Conservation (phyloP, 1,140 invertebrate genomes). For the Drosophila pectinifera region DNA sequence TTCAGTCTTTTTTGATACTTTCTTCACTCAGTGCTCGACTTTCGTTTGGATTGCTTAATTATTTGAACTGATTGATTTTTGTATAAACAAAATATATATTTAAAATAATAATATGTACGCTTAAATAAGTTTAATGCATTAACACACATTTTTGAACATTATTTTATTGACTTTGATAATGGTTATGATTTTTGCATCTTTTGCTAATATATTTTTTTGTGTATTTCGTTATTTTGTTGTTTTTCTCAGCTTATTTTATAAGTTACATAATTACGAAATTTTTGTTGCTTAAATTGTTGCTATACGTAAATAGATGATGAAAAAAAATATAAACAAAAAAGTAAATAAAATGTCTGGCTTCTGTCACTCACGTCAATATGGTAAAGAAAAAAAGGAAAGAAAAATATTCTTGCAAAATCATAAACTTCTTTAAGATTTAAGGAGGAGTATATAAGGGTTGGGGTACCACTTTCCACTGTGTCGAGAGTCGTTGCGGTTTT, state of each 20-base stretch:
- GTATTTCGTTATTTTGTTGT: conserved; percentile 60
- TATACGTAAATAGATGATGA: conserved; percentile 40
- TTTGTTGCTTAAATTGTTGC: conserved; percentile 56
- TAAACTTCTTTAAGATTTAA: conserved; percentile 44
- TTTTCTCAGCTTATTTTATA: conserved; percentile 70
- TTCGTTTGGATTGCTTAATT: conserved; percentile 56
- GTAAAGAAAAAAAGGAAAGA: conserved; percentile 43
- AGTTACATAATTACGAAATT: conserved; percentile 64
- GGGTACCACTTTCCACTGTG: conserved; percentile 19
- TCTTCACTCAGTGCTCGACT: conserved; percentile 30
- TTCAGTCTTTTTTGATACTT: conserved; percentile 30
- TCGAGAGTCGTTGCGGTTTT: conserved; percentile 22
- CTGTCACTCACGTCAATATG: conserved; percentile 52
- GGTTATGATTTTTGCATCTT: conserved; percentile 71
- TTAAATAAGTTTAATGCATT: conserved; percentile 81
- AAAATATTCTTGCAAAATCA: conserved; percentile 57
- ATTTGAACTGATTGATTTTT: conserved; percentile 54
- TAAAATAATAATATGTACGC: conserved; percentile 73
- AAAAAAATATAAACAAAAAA: conserved; percentile 32
- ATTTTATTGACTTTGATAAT: conserved; percentile 82
- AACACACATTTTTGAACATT: conserved; percentile 80
- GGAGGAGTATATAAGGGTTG: conserved; percentile 18
- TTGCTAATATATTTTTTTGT: conserved; percentile 73
- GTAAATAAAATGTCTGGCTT: conserved; percentile 56
- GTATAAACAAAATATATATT: conserved; percentile 74